Percentiles rank a stretch among this genome's conserved stretches.
Conservation (phyloP, 2,888 invertebrate species). For the Andrena fulva region DNA sequence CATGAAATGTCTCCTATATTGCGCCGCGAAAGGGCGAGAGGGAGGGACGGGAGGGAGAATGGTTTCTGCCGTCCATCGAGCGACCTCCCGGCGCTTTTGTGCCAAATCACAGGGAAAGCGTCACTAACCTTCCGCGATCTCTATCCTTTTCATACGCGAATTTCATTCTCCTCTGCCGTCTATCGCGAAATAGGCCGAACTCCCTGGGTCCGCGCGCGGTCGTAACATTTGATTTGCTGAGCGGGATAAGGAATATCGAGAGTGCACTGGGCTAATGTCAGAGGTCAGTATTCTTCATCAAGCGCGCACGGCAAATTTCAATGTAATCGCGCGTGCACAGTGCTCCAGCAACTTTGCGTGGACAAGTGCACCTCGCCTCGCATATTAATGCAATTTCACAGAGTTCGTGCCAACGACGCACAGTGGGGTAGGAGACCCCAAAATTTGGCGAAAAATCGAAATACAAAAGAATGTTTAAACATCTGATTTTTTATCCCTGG, state of each 20-base stretch:
- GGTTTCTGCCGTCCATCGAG: slow-evolving; percentile 47
- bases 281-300: slow-evolving; percentile 46
- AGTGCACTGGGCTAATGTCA: slow-evolving; percentile 46
- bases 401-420: no score
- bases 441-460: no score
- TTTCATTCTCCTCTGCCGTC: slow-evolving; percentile 39
- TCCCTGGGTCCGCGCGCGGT: neutral
- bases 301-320: slow-evolving; percentile 21
- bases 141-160: slow-evolving; percentile 35
- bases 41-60: slow-evolving; percentile 7
- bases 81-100: slow-evolving; percentile 48
- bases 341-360: neutral
- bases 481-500: no score
- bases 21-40: neutral
- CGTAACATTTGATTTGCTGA: slow-evolving; percentile 28
- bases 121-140: slow-evolving; percentile 40
- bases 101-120: slow-evolving; percentile 24
- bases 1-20: slow-evolving; percentile 41
- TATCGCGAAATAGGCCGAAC: slow-evolving; percentile 24
- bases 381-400: neutral
- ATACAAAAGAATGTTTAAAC: no score
- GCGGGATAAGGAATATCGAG: slow-evolving; percentile 6
- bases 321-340: neutral
- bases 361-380: neutral
- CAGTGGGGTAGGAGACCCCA: no score